phyloP scores from a whole-genome alignment of 2,113 vertebrate species.

The Cheirogaleus medius region DNA sequence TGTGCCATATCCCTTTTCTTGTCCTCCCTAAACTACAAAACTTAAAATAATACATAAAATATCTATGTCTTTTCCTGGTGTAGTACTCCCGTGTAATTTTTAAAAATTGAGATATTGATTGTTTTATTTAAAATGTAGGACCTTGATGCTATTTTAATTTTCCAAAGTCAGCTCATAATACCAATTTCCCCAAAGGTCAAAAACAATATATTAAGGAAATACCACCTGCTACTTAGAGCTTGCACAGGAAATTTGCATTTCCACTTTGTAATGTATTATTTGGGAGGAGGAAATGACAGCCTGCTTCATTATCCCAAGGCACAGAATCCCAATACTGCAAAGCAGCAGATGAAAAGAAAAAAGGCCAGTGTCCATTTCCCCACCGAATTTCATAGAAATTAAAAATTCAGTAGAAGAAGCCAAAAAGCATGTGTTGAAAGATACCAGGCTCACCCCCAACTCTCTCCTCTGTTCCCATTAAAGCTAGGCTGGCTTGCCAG shows the following conservation, averaged over 20 bases:
- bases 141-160: conserved; percentile 74
- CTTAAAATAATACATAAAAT: conserved; percentile 47
- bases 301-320: conserved; percentile 62
- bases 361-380: conserved; percentile 54
- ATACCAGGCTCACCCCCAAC: not conserved
- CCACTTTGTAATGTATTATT: conserved; percentile 77
- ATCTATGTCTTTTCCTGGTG: not conserved
- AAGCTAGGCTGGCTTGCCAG: not conserved
- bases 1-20: not conserved
- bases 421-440: conserved; percentile 63
- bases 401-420: conserved; percentile 58
- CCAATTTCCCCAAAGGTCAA: conserved; percentile 79
- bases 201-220: conserved; percentile 84
- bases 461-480: not conserved
- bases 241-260: conserved; percentile 84
- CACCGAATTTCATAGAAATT: conserved; percentile 62
- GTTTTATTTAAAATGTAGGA: conserved; percentile 71
- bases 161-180: conserved; percentile 76
- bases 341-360: conserved; percentile 47
- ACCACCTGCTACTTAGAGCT: conserved; percentile 82
- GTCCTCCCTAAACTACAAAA: conserved; percentile 16
- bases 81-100: conserved; percentile 24
- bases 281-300: conserved; percentile 73
- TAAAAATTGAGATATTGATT: conserved; percentile 44
- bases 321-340: conserved; percentile 57